Evolutionary conservation across 2,888 invertebrate genomes (phyloP).

Genomic region (Dicycla oo): DNA sequence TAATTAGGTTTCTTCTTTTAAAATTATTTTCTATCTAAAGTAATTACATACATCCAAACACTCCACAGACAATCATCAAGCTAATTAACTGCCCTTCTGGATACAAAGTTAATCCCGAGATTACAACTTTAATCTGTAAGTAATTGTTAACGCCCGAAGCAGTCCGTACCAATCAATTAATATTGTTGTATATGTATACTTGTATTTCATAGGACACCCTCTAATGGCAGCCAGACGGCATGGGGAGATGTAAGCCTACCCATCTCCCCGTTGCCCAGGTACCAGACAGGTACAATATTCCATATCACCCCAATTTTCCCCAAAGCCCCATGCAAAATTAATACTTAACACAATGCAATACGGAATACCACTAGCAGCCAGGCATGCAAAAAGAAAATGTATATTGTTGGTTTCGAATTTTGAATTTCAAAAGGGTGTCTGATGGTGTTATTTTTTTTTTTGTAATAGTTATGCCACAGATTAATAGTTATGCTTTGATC

Average conservation of each 20-base stretch:
- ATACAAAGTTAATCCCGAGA: not conserved
- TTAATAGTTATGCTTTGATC: not conserved
- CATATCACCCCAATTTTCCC: constrained; percentile 11
- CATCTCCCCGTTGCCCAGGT: constrained; percentile 57
- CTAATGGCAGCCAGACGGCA: constrained; percentile 35
- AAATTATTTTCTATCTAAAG: not conserved
- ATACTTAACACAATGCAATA: constrained; percentile 29
- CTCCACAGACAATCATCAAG: not conserved
- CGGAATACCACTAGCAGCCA: constrained; percentile 6
- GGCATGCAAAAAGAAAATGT: not conserved
- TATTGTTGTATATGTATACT: constrained; percentile 24
- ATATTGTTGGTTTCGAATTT: constrained; percentile 27
- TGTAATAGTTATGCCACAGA: no score
- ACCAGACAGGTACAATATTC: constrained; percentile 46
- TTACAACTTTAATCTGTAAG: constrained; percentile 14
- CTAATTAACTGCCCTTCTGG: not conserved
- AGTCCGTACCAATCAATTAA: constrained; percentile 29
- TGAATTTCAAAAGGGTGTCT: not conserved
- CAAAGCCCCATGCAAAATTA: constrained; percentile 37
- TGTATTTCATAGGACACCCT: constrained; percentile 28
- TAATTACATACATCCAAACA: not conserved
- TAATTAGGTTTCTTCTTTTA: not conserved
- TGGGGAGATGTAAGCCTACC: constrained; percentile 60
- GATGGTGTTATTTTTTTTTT: not conserved
- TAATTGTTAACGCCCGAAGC: constrained; percentile 18